Conservation (phyloP, 2,113 vertebrate species). For the Alligator mississippiensis region DNA sequence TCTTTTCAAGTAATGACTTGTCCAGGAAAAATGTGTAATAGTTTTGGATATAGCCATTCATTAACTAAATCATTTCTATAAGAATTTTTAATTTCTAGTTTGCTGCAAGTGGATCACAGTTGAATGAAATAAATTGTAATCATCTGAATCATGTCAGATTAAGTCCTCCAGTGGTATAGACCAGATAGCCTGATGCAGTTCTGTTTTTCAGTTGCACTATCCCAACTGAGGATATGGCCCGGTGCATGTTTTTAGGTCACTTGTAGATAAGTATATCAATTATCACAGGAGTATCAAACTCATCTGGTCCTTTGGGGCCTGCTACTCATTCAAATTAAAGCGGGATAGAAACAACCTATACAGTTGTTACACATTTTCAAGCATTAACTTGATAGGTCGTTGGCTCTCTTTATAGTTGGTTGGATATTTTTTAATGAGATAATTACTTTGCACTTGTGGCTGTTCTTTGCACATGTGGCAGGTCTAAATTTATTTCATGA, state of each 20-base stretch:
- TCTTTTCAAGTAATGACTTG: neutral
- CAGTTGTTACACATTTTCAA: no score
- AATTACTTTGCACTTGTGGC: no score
- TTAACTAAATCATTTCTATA: neutral
- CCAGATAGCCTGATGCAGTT: neutral
- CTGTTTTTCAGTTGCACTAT: no score
- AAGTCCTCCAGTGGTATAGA: slow-evolving; percentile 18
- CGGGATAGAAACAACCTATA: no score
- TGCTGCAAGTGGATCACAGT: slow-evolving; percentile 37
- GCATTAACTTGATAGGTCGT: no score
- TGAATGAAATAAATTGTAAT: slow-evolving; percentile 40
- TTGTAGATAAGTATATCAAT: neutral
- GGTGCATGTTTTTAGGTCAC: neutral
- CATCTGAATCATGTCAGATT: neutral
- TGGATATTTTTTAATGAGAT: no score
- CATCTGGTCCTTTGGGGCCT: no score
- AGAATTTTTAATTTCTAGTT: neutral
- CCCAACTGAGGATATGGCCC: neutral
- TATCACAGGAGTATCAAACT: neutral
- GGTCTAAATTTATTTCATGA: no score
- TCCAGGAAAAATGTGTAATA: neutral
- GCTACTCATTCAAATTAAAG: no score
- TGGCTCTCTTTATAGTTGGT: no score
- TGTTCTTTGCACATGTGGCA: neutral
- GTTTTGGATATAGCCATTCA: neutral